Evolutionary conservation across 1,140 invertebrate species (phyloP).

Genomic region (Lasioglossum baleicum): DNA sequence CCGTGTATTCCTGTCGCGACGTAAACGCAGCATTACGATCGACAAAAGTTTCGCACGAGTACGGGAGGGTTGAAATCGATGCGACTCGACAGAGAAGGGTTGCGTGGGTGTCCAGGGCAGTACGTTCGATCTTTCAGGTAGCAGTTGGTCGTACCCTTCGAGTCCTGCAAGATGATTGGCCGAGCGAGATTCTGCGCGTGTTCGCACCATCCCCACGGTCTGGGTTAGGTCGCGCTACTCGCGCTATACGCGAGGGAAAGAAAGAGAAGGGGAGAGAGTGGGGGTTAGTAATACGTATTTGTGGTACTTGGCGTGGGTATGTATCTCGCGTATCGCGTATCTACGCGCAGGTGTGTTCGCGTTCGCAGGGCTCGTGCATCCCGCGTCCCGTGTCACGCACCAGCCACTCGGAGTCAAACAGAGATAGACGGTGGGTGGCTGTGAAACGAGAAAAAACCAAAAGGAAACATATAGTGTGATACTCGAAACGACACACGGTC

Average conservation of each 20-base stretch:
- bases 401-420: constrained; percentile 19
- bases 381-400: constrained; percentile 29
- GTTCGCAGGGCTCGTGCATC: no score
- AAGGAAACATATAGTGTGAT: not conserved
- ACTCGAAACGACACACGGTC: not conserved
- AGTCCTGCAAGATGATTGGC: constrained; percentile 39
- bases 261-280: not conserved
- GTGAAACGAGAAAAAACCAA: constrained; percentile 18
- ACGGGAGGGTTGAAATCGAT: constrained; percentile 61
- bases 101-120: constrained; percentile 59
- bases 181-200: not conserved
- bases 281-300: constrained; percentile 20
- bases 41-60: constrained; percentile 37
- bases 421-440: constrained; percentile 20
- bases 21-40: constrained; percentile 34
- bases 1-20: constrained; percentile 7
- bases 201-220: not conserved
- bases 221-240: no score
- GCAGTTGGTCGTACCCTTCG: constrained; percentile 41
- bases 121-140: constrained; percentile 17
- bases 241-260: no score
- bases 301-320: not conserved
- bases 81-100: constrained; percentile 42
- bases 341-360: no score
- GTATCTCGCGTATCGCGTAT: constrained; percentile 35